phyloP scores from a whole-genome alignment of 2,888 invertebrate species.

The Sphaerophoria rueppellii region DNA sequence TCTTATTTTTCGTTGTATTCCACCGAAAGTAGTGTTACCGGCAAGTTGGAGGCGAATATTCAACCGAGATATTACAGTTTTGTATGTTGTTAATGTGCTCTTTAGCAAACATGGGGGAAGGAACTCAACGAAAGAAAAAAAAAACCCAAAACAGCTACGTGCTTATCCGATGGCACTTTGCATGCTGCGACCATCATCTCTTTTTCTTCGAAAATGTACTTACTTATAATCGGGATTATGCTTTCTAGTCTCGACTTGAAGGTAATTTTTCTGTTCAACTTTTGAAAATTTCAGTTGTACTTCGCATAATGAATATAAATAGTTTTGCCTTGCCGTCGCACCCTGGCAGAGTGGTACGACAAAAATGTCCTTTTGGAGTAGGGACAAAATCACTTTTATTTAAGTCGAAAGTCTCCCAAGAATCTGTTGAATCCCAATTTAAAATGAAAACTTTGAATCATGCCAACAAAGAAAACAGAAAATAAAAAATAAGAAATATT shows the following conservation, averaged over 20 bases:
- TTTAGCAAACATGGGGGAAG: background rate
- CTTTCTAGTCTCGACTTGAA: constrained; percentile 5
- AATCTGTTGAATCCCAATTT: constrained; percentile 18
- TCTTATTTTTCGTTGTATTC: background rate
- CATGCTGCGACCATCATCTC: constrained; percentile 26
- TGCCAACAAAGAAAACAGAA: background rate
- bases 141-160: constrained; percentile 17
- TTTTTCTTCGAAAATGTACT: constrained; percentile 5
- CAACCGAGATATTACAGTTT: constrained; percentile 3
- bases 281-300: constrained; percentile 37
- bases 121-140: background rate
- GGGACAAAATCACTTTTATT: background rate
- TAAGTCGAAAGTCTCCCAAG: background rate
- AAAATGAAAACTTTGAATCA: background rate
- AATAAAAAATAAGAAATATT: constrained; percentile 33
- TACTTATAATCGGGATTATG: constrained; percentile 32
- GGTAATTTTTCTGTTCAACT: background rate
- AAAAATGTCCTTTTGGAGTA: background rate
- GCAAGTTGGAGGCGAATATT: constrained; percentile 14
- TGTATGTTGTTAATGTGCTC: constrained; percentile 28
- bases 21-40: constrained; percentile 8
- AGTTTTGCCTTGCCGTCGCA: background rate
- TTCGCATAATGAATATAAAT: constrained; percentile 37
- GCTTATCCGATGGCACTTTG: constrained; percentile 25
- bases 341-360: constrained; percentile 4